Evolutionary conservation across 1,140 invertebrate species (phyloP).

Genomic region (Bombus difficillimus): DNA sequence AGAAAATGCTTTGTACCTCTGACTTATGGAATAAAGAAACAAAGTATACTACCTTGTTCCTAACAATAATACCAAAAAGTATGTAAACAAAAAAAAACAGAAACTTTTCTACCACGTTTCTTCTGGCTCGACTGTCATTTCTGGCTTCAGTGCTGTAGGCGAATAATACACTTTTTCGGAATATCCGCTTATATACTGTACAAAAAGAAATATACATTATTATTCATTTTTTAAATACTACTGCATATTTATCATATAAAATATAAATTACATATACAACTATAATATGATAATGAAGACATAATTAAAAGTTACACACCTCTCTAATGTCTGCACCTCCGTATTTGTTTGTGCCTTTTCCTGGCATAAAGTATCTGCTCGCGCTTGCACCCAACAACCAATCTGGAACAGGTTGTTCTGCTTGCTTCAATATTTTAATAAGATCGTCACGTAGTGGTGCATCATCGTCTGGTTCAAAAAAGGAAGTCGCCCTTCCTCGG

Average conservation of each 20-base stretch:
- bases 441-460: slow-evolving; percentile 85
- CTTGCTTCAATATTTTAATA: slow-evolving; percentile 88
- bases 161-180: not conserved
- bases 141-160: fast-evolving
- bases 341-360: slow-evolving; percentile 73
- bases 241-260: slow-evolving; percentile 11
- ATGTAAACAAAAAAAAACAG: not conserved
- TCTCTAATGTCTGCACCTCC: slow-evolving; percentile 84
- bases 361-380: slow-evolving; percentile 75
- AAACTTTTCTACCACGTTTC: slow-evolving; percentile 67
- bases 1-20: slow-evolving; percentile 5
- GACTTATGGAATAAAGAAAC: slow-evolving; percentile 17
- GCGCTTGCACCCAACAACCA: slow-evolving; percentile 82
- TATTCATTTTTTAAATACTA: slow-evolving; percentile 7
- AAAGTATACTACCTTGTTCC: slow-evolving; percentile 25
- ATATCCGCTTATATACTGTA: slow-evolving; percentile 49
- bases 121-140: slow-evolving; percentile 54
- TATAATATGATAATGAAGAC: not conserved
- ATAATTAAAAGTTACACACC: slow-evolving; percentile 60
- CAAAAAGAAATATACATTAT: slow-evolving; percentile 19
- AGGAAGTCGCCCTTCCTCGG: slow-evolving; percentile 93
- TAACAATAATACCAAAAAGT: not conserved
- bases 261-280: not conserved
- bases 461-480: slow-evolving; percentile 89
- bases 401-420: slow-evolving; percentile 86